These are phyloP conservation scores for Tetragnatha versicolor DNA, from an alignment of 1,140 invertebrate species.

Conservation along the genomic window DNA sequence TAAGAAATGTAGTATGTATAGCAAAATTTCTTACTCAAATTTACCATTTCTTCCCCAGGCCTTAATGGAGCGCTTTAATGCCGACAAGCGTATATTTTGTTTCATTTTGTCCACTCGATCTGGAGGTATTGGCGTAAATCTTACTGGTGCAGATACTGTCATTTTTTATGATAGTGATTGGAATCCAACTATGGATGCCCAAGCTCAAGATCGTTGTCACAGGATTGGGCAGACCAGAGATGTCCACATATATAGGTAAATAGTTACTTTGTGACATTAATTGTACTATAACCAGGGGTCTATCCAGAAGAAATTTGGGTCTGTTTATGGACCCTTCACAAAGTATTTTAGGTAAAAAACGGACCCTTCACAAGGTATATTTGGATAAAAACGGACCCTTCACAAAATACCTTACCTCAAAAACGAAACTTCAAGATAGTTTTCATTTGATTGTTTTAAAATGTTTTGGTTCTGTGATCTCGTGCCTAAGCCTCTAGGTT, in stretches of 20 bases:
- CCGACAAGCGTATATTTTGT: slow-evolving; percentile 91
- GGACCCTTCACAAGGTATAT: too few species aligned
- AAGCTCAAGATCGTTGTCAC: slow-evolving; percentile 96
- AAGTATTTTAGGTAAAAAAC: too few species aligned
- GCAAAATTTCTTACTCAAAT: too few species aligned
- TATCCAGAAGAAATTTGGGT: too few species aligned
- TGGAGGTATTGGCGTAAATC: slow-evolving; percentile 97
- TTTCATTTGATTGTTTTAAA: neutral
- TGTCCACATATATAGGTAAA: slow-evolving; percentile 94
- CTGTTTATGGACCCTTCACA: too few species aligned
- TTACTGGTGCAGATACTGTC: slow-evolving; percentile 99
- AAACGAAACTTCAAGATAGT: neutral
- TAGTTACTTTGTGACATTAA: too few species aligned
- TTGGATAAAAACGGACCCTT: too few species aligned
- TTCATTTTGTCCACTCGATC: slow-evolving; percentile 98
- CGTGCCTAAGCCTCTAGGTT: too few species aligned
- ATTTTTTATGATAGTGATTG: slow-evolving; percentile 99
- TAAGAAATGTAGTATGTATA: too few species aligned
- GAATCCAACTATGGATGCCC: slow-evolving; percentile 99
- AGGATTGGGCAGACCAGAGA: slow-evolving; percentile 98
- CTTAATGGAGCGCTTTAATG: slow-evolving; percentile 98
- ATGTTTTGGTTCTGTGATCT: too few species aligned
- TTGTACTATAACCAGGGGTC: too few species aligned
- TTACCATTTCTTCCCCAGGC: slow-evolving; percentile 67
- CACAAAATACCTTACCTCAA: too few species aligned